Base-by-base conservation (phyloP, 2,113 vertebrate genomes). In the Furnarius figulus region DNA sequence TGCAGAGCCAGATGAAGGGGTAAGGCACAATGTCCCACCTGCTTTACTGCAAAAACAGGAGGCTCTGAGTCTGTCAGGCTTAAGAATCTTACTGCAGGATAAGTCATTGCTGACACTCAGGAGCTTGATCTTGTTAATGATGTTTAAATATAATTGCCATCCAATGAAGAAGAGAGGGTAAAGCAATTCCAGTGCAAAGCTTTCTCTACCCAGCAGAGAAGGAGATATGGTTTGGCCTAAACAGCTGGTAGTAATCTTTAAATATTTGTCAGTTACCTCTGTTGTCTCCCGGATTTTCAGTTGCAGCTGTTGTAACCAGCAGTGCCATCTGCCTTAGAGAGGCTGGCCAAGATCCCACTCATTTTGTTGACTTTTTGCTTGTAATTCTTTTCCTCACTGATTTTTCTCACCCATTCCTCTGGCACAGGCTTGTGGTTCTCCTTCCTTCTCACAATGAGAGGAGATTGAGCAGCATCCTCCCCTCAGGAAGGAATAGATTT, bases 231-330 rank as follows among this genome's bases (percentile, higher is more conserved):
- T 66, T 95, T 92, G 62, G 65, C 21, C 63, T 81, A 53, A 75
- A 85, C 62, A 96, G 89, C 79, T 95, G 85, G 93, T 56, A 67
- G 50, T 31, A 78, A 50, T 82, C 71, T 93, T 94, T 95, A 95
- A 96, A 94, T 94, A 91, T 95, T 91, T 96, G 79, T 95, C 77
- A 95, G 56, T 88, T 80, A 84, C n/a, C 27, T 19, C 58, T n/a
- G 2, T 78, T 92, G 85, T 96, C 88, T 95, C 78, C 75, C 75
- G 81, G 55, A 76, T 93, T 95, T 94, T 92, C n/a, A 72, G 53
- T 71, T 95, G 87, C 97, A 97, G 96, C 83, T 97, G 95, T 94
- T 89, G 66, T 76, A 94, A 89, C 62, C 80, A 82, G 72, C 37
- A 90, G 33, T 80, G 47, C 77, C 92, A 97, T 97, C 94, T 98